Percentiles rank a stretch among this genome's conserved stretches.
Conservation (phyloP, 2,797 vertebrate genomes). For the Melanotaenia maccullochi region DNA sequence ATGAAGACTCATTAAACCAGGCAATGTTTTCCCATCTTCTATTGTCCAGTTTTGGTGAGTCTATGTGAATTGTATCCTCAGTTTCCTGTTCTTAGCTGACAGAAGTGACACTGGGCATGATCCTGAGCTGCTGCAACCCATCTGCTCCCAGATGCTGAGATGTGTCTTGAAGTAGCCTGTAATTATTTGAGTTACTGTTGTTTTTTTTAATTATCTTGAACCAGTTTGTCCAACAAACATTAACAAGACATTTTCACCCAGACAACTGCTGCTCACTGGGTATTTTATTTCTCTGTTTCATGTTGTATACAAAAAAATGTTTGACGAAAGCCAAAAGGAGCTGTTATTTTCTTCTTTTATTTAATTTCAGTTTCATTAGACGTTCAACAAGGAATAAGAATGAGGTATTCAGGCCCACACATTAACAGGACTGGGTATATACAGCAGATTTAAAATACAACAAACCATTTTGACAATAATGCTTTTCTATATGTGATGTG, state of each 20-base stretch:
- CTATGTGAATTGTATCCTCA: too few relatives aligned
- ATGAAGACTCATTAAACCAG: too few relatives aligned
- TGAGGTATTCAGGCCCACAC: background rate
- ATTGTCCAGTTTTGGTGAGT: background rate
- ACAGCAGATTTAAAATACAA: background rate
- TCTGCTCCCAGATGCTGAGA: too few relatives aligned
- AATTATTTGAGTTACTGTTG: too few relatives aligned
- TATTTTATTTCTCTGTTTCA: background rate
- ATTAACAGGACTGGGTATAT: background rate
- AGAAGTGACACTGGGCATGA: background rate
- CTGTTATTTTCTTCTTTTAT: background rate
- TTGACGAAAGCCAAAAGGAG: background rate
- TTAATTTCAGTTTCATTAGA: background rate
- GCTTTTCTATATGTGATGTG: background rate
- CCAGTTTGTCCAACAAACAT: background rate
- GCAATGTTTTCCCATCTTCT: too few relatives aligned
- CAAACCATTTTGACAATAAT: background rate
- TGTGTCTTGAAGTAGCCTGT: too few relatives aligned
- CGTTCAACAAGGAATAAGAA: background rate
- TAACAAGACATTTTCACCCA: too few relatives aligned
- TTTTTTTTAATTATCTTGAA: too few relatives aligned
- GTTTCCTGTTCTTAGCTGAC: background rate
- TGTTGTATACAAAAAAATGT: background rate
- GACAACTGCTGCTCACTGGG: background rate
- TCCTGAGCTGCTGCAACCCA: too few relatives aligned